These are phyloP conservation scores for Microchrysa polita DNA, from an alignment of 2,888 invertebrate species.

Conservation along the genomic window DNA sequence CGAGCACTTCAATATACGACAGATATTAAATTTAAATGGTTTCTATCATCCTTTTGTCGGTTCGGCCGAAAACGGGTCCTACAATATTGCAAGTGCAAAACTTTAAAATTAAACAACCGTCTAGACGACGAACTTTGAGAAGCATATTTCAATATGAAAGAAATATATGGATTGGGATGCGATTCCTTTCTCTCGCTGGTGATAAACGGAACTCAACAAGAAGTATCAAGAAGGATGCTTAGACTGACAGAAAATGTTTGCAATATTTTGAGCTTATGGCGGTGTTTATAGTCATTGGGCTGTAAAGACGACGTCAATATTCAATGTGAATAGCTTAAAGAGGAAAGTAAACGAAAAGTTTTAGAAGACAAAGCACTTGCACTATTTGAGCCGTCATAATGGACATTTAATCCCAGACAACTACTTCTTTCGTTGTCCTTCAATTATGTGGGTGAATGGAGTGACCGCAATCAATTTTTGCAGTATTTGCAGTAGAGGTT, in stretches of 20 bases:
- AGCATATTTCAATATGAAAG: not conserved
- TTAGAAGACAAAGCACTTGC: too few relatives aligned
- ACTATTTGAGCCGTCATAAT: too few relatives aligned
- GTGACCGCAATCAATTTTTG: too few relatives aligned
- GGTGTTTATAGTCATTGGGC: not conserved
- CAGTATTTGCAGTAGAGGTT: too few relatives aligned
- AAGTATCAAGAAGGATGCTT: not conserved
- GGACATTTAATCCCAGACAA: too few relatives aligned
- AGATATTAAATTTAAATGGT: too few relatives aligned
- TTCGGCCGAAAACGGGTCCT: not conserved
- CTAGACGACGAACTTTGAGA: slow-evolving; percentile 25
- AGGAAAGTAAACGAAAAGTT: too few relatives aligned
- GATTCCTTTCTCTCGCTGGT: not conserved
- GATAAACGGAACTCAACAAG: not conserved
- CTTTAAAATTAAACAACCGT: slow-evolving; percentile 18
- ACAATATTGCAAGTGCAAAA: not conserved
- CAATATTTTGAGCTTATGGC: slow-evolving; percentile 9
- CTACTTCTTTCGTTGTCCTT: too few relatives aligned
- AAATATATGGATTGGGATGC: slow-evolving; percentile 3
- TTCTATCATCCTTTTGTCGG: not conserved
- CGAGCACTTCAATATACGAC: too few relatives aligned
- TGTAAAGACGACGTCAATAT: too few relatives aligned
- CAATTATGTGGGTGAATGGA: too few relatives aligned
- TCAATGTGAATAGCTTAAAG: too few relatives aligned
- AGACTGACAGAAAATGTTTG: slow-evolving; percentile 10